phyloP scores from a whole-genome alignment of 53 echinoderm and acorn worm species.

The Apostichopus leukothele region DNA sequence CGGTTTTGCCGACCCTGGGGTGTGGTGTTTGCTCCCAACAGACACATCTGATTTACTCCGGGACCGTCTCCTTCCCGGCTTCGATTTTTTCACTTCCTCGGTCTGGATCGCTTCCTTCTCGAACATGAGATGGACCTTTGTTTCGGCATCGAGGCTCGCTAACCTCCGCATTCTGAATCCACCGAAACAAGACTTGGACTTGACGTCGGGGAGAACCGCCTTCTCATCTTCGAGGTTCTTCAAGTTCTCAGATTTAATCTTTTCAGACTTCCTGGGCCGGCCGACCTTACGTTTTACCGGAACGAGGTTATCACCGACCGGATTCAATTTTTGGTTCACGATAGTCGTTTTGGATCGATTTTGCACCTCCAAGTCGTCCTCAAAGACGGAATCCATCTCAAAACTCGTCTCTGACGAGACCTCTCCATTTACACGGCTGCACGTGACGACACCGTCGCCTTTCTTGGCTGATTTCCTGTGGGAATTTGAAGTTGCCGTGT shows the following conservation, averaged over 20 bases:
- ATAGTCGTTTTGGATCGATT: conserved; percentile 33
- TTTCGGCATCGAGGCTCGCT: conserved; percentile 97
- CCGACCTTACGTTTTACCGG: conserved; percentile 46
- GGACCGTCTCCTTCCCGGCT: neutral
- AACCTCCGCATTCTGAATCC: conserved; percentile 73
- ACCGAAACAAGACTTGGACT: conserved; percentile 12
- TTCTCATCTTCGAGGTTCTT: conserved; percentile 18
- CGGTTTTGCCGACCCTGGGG: neutral
- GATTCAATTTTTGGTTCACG: no score
- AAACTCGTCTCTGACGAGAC: conserved; percentile 20
- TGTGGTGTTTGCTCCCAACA: neutral
- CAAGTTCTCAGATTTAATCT: neutral
- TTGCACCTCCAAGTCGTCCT: conserved; percentile 49
- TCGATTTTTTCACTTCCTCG: conserved; percentile 23
- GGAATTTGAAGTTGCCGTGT: neutral
- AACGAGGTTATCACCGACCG: no score
- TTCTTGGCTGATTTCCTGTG: neutral
- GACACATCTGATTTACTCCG: neutral
- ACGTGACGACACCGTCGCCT: neutral
- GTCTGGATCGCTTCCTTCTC: conserved; percentile 66
- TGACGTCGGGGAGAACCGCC: conserved; percentile 48
- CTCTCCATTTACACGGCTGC: neutral
- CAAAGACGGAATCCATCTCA: conserved; percentile 37
- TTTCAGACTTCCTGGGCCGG: conserved; percentile 58
- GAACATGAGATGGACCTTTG: conserved; percentile 85